phyloP scores from a whole-genome alignment of 1,140 invertebrate genomes.

The Pseudomyrmex flavicornis region DNA sequence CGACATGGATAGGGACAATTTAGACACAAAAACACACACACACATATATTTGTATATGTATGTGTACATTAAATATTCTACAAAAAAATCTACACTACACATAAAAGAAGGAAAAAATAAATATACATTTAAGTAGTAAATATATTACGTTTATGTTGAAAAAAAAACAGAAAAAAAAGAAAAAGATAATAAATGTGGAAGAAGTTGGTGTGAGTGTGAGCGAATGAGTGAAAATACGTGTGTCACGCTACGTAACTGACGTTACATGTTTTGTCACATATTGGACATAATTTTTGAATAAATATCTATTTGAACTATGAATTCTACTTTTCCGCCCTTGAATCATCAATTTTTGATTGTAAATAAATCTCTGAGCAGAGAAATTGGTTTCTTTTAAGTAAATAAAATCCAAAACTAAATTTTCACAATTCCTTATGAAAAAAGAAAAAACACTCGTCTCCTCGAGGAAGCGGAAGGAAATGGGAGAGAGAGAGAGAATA shows the following conservation, averaged over 20 bases:
- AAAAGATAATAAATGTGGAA: conserved; percentile 54
- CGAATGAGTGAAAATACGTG: conserved; percentile 64
- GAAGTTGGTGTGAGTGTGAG: conserved; percentile 64
- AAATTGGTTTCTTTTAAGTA: too few relatives aligned
- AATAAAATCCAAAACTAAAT: too few relatives aligned
- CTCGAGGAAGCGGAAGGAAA: too few relatives aligned
- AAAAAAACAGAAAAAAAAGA: conserved; percentile 26
- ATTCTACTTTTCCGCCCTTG: neutral
- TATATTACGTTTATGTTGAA: conserved; percentile 43
- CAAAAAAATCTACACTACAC: neutral
- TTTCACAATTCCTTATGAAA: too few relatives aligned
- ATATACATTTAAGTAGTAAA: conserved; percentile 61
- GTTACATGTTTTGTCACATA: conserved; percentile 80
- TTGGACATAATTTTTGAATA: conserved; percentile 83
- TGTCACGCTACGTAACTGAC: conserved; percentile 62
- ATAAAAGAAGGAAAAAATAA: conserved; percentile 24
- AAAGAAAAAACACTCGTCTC: too few relatives aligned
- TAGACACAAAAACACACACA: conserved; percentile 30
- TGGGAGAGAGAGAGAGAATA: too few relatives aligned
- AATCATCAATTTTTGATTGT: neutral
- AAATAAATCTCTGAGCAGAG: too few relatives aligned
- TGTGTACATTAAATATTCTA: conserved; percentile 67
- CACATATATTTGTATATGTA: too few relatives aligned
- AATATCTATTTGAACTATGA: conserved; percentile 83
- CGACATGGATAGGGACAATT: conserved; percentile 45